Evolutionary conservation across 1,140 invertebrate genomes (phyloP).

Genomic region (Bombus vancouverensis): DNA sequence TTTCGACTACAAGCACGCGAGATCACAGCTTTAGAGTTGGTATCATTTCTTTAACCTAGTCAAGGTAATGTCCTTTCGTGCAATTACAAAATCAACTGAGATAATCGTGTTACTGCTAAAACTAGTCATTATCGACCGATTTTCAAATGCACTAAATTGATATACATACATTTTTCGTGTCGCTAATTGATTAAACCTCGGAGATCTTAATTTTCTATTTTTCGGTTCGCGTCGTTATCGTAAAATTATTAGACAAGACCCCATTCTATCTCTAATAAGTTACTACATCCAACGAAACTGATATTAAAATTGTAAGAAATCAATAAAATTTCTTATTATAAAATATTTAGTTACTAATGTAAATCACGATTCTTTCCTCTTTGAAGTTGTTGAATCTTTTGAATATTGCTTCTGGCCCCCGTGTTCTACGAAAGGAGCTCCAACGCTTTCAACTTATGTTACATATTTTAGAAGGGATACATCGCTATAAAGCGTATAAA

Average conservation of each 20-base stretch:
- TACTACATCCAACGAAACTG: background rate
- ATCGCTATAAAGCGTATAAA: slow-evolving; percentile 10
- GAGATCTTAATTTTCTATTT: background rate
- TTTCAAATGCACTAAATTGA: background rate
- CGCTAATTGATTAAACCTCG: background rate
- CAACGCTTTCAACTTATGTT: slow-evolving; percentile 7
- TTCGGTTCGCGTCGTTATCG: too few relatives aligned
- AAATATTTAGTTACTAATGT: background rate
- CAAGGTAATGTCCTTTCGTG: background rate
- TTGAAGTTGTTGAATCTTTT: background rate
- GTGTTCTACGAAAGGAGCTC: background rate
- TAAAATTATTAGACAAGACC: too few relatives aligned
- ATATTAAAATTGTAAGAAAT: background rate
- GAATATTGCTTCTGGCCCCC: background rate
- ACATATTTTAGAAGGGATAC: slow-evolving; percentile 11
- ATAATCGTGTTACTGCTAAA: background rate
- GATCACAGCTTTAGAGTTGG: slow-evolving; percentile 44
- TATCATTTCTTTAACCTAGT: background rate
- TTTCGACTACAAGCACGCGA: slow-evolving; percentile 67
- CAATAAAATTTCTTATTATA: background rate
- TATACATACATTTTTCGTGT: background rate
- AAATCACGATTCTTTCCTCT: background rate
- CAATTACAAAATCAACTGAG: slow-evolving; percentile 12
- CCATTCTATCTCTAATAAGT: background rate
- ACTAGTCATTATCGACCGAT: background rate